Percentiles rank a stretch among this genome's conserved stretches.
Conservation (phyloP, 2,888 invertebrate species). For the Ophraella communa region DNA sequence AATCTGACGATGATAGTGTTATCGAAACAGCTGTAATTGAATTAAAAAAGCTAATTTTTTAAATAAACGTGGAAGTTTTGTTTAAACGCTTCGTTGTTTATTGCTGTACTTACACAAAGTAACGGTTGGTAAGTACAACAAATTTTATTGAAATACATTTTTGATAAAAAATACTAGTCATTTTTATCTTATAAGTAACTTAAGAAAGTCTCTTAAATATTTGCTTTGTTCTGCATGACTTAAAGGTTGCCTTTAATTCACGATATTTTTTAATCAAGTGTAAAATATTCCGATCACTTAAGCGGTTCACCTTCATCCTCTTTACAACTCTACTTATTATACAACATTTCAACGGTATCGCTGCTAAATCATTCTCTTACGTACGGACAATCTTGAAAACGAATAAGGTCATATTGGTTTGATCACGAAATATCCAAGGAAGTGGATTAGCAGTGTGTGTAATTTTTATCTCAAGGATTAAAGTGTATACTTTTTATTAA, state of each 20-base stretch:
- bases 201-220: not conserved
- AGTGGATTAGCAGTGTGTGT: not conserved
- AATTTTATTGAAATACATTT: no score
- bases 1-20: no score
- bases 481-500: not conserved
- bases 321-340: conserved; percentile 3
- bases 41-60: no score
- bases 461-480: not conserved
- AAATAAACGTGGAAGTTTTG: no score
- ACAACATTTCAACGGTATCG: not conserved
- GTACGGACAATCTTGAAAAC: not conserved
- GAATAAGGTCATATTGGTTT: not conserved
- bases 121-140: no score
- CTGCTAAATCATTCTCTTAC: not conserved
- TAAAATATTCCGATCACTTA: conserved; percentile 1
- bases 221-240: not conserved
- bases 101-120: no score
- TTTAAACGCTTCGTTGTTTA: no score
- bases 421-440: not conserved
- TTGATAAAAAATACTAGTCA: no score
- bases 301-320: conserved; percentile 1
- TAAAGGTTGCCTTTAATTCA: not conserved
- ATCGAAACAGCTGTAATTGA: no score
- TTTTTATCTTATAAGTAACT: not conserved
- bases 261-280: not conserved